These are phyloP conservation scores for Molossus molossus DNA, from an alignment of 2,797 vertebrate species.

Conservation along the genomic window DNA sequence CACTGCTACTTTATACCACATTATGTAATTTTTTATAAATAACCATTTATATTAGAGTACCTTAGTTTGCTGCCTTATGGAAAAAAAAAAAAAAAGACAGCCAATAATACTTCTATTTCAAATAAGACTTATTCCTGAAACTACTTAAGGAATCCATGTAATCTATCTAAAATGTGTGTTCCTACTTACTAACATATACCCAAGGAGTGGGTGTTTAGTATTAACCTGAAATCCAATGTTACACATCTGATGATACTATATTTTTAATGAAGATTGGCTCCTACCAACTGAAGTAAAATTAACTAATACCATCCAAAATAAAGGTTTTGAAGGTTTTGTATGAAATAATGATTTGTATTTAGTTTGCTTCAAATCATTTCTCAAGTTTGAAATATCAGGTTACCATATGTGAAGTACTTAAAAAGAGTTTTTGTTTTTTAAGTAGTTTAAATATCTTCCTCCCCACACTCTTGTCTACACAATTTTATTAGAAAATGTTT, in stretches of 20 bases:
- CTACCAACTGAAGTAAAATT: constrained; percentile 1
- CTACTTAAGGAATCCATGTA: constrained; percentile 2
- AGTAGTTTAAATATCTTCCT: not conserved
- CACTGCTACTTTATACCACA: constrained; percentile 63
- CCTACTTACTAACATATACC: not conserved
- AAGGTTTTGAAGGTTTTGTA: not conserved
- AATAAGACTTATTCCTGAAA: constrained; percentile 62
- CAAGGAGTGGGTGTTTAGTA: not conserved
- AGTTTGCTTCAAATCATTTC: constrained; percentile 1
- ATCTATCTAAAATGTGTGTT: not conserved
- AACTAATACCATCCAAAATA: not conserved
- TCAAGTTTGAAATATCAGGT: not conserved
- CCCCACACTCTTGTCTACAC: not conserved
- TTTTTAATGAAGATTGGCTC: constrained; percentile 4
- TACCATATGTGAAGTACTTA: not conserved
- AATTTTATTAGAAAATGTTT: not conserved
- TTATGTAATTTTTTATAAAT: constrained; percentile 77
- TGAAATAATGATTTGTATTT: constrained; percentile 39
- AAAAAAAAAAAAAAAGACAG: constrained; percentile 49
- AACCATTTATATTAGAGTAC: constrained; percentile 54
- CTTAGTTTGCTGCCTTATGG: constrained; percentile 60
- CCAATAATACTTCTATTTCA: constrained; percentile 24
- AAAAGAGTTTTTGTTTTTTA: constrained; percentile 26
- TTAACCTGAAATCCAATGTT: constrained; percentile 22
- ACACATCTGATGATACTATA: not conserved